Conservation (phyloP, 2,888 invertebrate genomes). For the Tuberolachnus salignus region DNA sequence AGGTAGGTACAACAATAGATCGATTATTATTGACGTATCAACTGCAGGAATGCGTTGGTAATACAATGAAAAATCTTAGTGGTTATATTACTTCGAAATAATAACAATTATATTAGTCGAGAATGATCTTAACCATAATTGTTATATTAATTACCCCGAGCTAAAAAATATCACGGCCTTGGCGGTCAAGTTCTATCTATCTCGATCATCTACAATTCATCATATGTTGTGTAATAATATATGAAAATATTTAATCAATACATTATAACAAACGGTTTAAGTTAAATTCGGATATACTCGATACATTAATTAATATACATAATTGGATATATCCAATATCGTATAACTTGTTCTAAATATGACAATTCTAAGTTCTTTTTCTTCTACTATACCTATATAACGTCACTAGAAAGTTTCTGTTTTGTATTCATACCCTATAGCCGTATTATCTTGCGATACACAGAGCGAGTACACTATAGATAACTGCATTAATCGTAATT, state of each 20-base stretch:
- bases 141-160: not conserved
- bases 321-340: not conserved
- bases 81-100: slow-evolving; percentile 7
- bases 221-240: no score
- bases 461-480: slow-evolving; percentile 13
- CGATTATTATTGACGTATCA: slow-evolving; percentile 5
- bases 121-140: not conserved
- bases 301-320: no score
- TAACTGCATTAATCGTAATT: slow-evolving; percentile 16
- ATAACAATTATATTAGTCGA: not conserved
- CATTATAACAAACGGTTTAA: no score
- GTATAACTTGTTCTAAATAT: not conserved
- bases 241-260: no score
- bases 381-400: not conserved
- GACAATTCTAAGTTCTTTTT: no score
- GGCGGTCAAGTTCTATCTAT: slow-evolving; percentile 11
- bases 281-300: no score
- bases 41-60: slow-evolving; percentile 1
- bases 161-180: not conserved
- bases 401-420: slow-evolving; percentile 21
- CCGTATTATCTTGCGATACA: not conserved
- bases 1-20: not conserved
- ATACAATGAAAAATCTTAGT: not conserved
- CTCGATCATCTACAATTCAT: not conserved
- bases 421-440: slow-evolving; percentile 23